Evolutionary conservation across 1,140 invertebrate genomes (phyloP).

Genomic region (Andrena cerasifolii): DNA sequence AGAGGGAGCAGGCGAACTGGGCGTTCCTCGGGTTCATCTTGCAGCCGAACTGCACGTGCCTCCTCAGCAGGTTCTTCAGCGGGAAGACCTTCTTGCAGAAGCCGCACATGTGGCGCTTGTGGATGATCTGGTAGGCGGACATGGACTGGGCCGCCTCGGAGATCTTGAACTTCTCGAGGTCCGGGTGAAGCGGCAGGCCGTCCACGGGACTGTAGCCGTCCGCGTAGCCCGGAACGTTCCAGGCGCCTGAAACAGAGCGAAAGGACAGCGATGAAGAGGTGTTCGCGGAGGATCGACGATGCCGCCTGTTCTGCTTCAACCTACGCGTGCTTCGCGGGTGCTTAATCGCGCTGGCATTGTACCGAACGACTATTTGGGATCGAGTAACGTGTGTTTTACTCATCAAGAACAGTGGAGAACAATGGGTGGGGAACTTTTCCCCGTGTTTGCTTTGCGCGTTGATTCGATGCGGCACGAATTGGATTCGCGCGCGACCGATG

Average conservation of each 20-base stretch:
- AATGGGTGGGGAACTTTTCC: too few relatives aligned
- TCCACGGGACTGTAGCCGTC: constrained; percentile 20
- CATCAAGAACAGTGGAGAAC: not conserved
- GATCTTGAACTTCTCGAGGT: constrained; percentile 14
- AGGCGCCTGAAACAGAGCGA: constrained; percentile 59
- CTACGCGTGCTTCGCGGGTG: too few relatives aligned
- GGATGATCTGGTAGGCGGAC: not conserved
- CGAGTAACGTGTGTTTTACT: constrained; percentile 4
- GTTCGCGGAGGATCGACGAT: constrained; percentile 25
- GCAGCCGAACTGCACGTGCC: constrained; percentile 79
- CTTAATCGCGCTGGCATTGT: too few relatives aligned
- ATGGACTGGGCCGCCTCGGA: not conserved
- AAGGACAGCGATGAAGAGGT: constrained; percentile 48
- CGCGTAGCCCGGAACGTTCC: constrained; percentile 41
- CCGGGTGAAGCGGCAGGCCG: not conserved
- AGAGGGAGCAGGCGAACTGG: constrained; percentile 73
- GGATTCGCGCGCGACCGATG: not conserved
- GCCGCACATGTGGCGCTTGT: constrained; percentile 72
- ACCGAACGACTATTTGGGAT: not conserved
- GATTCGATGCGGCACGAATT: not conserved
- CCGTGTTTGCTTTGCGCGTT: too few relatives aligned
- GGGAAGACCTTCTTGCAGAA: constrained; percentile 78
- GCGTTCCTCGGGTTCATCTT: constrained; percentile 72
- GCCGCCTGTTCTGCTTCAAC: not conserved
- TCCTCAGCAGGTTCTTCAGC: constrained; percentile 76